Percentiles rank a stretch among this genome's conserved stretches.
These are phyloP conservation scores for Leistus spinibarbis DNA, from an alignment of 2,888 invertebrate species.

Conservation along the genomic window DNA sequence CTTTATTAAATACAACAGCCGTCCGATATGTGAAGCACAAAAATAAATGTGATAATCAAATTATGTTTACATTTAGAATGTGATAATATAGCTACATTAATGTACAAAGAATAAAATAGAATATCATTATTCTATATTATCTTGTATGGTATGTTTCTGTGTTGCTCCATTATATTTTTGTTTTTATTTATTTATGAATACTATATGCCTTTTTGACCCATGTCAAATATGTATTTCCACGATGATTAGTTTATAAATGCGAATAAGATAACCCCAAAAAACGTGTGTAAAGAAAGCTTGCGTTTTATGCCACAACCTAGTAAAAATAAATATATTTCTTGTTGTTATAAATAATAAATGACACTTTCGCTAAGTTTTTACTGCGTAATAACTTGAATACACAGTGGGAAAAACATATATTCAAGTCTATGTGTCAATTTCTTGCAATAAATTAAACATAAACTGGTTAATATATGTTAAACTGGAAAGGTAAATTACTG, in stretches of 20 bases:
- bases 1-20: constrained; percentile 23
- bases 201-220: background rate
- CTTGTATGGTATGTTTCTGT: background rate
- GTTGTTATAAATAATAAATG: background rate
- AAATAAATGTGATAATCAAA: constrained; percentile 25
- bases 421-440: too few species aligned
- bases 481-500: too few species aligned
- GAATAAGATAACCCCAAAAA: background rate
- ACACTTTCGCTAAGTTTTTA: background rate
- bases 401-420: too few species aligned
- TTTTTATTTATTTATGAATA: background rate
- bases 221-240: background rate
- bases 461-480: too few species aligned
- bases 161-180: background rate
- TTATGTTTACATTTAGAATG: constrained; percentile 24
- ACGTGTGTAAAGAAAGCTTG: background rate
- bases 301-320: background rate
- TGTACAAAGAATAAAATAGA: background rate
- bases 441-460: too few species aligned
- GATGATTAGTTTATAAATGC: background rate
- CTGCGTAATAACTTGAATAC: too few species aligned
- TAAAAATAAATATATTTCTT: background rate
- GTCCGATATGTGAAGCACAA: constrained; percentile 9
- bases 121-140: background rate
- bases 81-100: constrained; percentile 3